Evolutionary conservation across 92 coral and sea anemone genomes (phyloP).

Genomic region (Metridium senile): DNA sequence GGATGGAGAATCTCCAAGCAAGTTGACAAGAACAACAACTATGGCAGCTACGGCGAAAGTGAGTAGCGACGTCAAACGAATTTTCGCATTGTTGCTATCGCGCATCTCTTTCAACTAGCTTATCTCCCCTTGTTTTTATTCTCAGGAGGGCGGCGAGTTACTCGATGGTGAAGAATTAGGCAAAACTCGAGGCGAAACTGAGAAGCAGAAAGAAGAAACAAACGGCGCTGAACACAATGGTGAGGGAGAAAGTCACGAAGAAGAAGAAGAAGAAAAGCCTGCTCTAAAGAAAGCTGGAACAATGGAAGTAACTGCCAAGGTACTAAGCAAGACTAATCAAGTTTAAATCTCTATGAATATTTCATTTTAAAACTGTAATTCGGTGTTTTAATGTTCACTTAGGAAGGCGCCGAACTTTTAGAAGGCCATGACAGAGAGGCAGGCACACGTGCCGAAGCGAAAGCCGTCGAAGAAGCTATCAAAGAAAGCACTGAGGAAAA

Average conservation of each 20-base stretch:
- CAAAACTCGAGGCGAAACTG: constrained; percentile 91
- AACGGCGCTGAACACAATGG: constrained; percentile 50
- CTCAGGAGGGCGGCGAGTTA: constrained; percentile 90
- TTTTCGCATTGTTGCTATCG: background rate
- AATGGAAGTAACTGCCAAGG: constrained; percentile 84
- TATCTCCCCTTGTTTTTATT: constrained; percentile 16
- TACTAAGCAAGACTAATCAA: constrained; percentile 28
- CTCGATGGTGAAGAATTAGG: constrained; percentile 91
- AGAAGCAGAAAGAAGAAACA: constrained; percentile 58
- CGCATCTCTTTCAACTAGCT: constrained; percentile 29
- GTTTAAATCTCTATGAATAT: background rate
- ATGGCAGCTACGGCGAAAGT: constrained; percentile 91
- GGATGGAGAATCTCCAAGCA: constrained; percentile 44
- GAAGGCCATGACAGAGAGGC: constrained; percentile 84
- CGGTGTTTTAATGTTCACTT: background rate
- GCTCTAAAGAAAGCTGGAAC: constrained; percentile 80
- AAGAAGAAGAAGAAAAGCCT: constrained; percentile 77
- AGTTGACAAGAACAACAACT: constrained; percentile 76
- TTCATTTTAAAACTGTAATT: background rate
- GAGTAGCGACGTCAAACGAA: constrained; percentile 28
- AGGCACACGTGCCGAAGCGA: constrained; percentile 90
- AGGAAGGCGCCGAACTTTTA: constrained; percentile 95
- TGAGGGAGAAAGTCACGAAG: constrained; percentile 45
- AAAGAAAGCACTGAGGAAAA: constrained; percentile 75
- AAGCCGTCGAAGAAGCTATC: constrained; percentile 76